A percentile compares a stretch with the other conserved stretches of the same genome.
Conservation (phyloP, 1,140 invertebrate genomes). For the Latrodectus geometricus region DNA sequence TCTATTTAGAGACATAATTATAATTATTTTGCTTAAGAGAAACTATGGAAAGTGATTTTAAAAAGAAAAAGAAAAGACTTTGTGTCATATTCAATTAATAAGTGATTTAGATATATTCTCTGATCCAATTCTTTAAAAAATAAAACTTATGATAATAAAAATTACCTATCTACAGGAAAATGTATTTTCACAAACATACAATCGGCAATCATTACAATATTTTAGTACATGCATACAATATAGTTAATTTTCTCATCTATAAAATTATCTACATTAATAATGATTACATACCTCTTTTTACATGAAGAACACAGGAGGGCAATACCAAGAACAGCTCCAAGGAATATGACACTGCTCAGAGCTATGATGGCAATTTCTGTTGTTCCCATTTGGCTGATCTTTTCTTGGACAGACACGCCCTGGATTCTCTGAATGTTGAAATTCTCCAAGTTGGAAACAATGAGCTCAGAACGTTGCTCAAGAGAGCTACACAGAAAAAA, state of each 20-base stretch:
- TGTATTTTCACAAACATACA: too few species aligned
- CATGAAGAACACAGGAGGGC: conserved; percentile 65
- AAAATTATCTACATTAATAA: not conserved
- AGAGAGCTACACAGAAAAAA: conserved; percentile 39
- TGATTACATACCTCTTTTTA: conserved; percentile 64
- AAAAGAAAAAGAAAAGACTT: too few species aligned
- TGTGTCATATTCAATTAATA: too few species aligned
- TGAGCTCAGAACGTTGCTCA: conserved; percentile 73
- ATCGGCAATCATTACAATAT: too few species aligned
- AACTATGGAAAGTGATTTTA: too few species aligned
- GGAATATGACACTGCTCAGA: conserved; percentile 81
- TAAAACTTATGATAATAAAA: too few species aligned
- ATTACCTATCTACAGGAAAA: too few species aligned
- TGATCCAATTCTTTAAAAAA: too few species aligned
- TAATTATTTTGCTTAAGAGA: too few species aligned
- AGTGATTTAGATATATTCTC: too few species aligned
- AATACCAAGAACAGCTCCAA: conserved; percentile 82
- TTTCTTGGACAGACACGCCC: conserved; percentile 68
- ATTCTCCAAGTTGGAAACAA: conserved; percentile 74
- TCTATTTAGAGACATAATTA: too few species aligned
- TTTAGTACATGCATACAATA: too few species aligned
- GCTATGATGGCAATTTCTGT: conserved; percentile 83
- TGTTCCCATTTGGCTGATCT: conserved; percentile 76
- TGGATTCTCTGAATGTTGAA: conserved; percentile 71
- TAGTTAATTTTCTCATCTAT: not conserved